phyloP scores from a whole-genome alignment of 2,888 invertebrate genomes.

The Troilus luridus region DNA sequence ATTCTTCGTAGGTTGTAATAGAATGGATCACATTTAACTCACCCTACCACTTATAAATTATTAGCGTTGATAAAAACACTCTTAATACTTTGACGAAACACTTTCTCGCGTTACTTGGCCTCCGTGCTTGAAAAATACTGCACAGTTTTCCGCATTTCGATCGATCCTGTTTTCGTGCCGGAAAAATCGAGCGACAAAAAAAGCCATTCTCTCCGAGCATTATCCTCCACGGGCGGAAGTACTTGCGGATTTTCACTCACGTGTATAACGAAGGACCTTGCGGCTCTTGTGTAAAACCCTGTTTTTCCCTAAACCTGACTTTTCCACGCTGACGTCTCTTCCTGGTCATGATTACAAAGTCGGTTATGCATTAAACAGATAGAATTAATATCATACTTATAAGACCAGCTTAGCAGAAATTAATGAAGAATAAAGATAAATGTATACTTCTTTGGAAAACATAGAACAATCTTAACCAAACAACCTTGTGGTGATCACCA shows the following conservation, averaged over 20 bases:
- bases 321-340: not conserved
- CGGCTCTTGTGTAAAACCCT: not conserved
- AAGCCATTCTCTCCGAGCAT: constrained; percentile 16
- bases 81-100: not conserved
- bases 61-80: not conserved
- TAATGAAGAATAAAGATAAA: not conserved
- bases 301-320: not conserved
- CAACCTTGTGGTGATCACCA: no score
- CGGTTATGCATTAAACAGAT: not conserved
- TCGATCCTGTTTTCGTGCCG: not conserved
- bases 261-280: not conserved
- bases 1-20: not conserved
- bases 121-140: not conserved
- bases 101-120: not conserved
- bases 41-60: not conserved
- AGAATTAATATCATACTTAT: not conserved
- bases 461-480: no score
- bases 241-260: not conserved
- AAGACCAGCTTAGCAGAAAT: not conserved
- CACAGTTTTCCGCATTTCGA: not conserved
- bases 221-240: not conserved
- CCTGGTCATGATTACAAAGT: not conserved
- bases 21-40: not conserved
- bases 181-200: constrained; percentile 6
- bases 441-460: not conserved